Conservation (phyloP, 2,113 vertebrate genomes). For the Rana temporaria region DNA sequence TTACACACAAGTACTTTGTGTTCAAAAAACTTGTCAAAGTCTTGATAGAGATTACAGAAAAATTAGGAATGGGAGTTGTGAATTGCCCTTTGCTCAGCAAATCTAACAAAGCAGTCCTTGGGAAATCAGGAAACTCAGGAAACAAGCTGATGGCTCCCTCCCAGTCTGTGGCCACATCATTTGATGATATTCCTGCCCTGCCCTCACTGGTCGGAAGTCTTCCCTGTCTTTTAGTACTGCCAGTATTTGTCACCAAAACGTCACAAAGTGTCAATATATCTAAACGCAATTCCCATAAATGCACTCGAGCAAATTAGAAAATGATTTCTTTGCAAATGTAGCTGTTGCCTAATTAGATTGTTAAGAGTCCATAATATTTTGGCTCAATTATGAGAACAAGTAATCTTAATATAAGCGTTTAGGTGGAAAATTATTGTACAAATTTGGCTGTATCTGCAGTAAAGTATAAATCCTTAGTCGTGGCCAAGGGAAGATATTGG, state of each 20-base stretch:
- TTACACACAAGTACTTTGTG: background rate
- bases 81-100: conserved; percentile 18
- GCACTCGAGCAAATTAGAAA: too few species aligned
- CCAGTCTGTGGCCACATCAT: conserved; percentile 24
- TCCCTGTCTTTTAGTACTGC: background rate
- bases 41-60: conserved; percentile 1
- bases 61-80: conserved; percentile 3
- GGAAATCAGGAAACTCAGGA: conserved; percentile 45
- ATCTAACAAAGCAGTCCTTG: conserved; percentile 36
- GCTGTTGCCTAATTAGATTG: too few species aligned
- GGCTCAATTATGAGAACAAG: too few species aligned
- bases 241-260: background rate
- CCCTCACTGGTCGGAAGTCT: background rate
- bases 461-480: too few species aligned
- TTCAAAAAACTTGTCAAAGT: conserved; percentile 7
- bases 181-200: conserved; percentile 3
- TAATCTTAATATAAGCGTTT: too few species aligned
- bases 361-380: too few species aligned
- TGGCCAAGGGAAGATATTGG: too few species aligned
- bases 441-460: too few species aligned
- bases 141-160: conserved; percentile 30
- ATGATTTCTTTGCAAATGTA: too few species aligned
- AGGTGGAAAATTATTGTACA: too few species aligned
- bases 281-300: too few species aligned
- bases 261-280: background rate